Percentiles rank a stretch among this genome's conserved stretches.
Conservation (phyloP, 1,140 invertebrate species). For the Rhopalosiphum maidis region DNA sequence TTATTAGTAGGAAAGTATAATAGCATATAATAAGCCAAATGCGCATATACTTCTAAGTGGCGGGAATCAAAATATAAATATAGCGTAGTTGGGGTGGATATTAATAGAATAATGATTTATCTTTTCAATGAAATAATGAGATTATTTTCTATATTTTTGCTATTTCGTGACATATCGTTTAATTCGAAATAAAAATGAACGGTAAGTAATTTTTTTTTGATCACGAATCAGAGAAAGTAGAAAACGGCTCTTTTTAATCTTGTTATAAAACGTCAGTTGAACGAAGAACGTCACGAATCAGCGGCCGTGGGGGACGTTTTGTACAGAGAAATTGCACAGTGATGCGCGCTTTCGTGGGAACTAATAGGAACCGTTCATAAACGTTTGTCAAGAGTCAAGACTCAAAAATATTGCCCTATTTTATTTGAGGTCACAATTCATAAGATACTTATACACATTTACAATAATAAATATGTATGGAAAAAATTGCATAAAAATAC, state of each 20-base stretch:
- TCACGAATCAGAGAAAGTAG: slow-evolving; percentile 27
- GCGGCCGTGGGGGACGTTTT: slow-evolving; percentile 21
- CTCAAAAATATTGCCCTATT: not conserved
- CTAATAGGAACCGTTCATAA: not conserved
- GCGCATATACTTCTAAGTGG: not conserved
- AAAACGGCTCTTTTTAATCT: slow-evolving; percentile 22
- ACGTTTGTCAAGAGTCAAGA: not conserved
- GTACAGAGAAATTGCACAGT: slow-evolving; percentile 16
- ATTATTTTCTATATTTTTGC: not conserved
- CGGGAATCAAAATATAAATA: not conserved
- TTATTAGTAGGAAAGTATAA: not conserved
- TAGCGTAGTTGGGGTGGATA: not conserved
- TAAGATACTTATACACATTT: not conserved
- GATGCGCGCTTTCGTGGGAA: slow-evolving; percentile 29
- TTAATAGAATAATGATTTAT: not conserved
- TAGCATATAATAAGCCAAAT: not conserved
- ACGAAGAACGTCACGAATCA: slow-evolving; percentile 42
- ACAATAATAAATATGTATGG: not conserved
- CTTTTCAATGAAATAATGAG: not conserved
- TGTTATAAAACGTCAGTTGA: not conserved
- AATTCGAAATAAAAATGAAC: not conserved
- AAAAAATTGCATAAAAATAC: not conserved
- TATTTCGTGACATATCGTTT: slow-evolving; percentile 10
- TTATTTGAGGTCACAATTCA: not conserved
- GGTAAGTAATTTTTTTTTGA: not conserved